phyloP scores from a whole-genome alignment of 2,888 invertebrate genomes.

The Dasypogon diadema region DNA sequence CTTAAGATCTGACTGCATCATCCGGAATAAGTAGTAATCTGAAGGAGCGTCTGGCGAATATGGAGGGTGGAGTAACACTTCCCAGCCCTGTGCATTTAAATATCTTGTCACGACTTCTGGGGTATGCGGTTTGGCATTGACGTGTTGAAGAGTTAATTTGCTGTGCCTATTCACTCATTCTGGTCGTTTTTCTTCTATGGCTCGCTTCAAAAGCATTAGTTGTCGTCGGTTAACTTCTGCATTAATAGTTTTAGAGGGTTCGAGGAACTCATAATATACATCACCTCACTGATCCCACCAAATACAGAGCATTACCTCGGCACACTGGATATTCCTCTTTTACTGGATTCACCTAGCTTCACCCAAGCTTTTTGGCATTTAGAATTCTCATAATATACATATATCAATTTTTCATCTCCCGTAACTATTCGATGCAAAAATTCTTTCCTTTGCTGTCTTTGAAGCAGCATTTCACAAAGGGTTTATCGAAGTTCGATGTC shows the following conservation, averaged over 20 bases:
- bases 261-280: not conserved
- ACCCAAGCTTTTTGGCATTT: not conserved
- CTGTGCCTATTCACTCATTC: not conserved
- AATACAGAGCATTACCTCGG: slow-evolving; percentile 56
- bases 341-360: not conserved
- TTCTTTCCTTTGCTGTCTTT: not conserved
- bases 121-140: not conserved
- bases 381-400: not conserved
- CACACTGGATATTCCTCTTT: slow-evolving; percentile 48
- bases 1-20: not conserved
- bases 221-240: not conserved
- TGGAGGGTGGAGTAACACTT: not conserved
- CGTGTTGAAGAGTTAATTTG: not conserved
- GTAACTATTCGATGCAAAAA: not conserved
- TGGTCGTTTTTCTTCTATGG: slow-evolving; percentile 2
- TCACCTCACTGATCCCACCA: slow-evolving; percentile 35
- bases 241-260: not conserved
- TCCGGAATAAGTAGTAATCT: not conserved
- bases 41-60: not conserved
- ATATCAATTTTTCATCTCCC: not conserved
- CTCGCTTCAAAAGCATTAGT: slow-evolving; percentile 4
- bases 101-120: not conserved
- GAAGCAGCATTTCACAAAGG: not conserved
- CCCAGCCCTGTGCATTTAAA: not conserved
- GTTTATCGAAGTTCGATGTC: not conserved